Evolutionary conservation across 2,888 invertebrate species (phyloP).

Genomic region (Hipparchia sbordonii): DNA sequence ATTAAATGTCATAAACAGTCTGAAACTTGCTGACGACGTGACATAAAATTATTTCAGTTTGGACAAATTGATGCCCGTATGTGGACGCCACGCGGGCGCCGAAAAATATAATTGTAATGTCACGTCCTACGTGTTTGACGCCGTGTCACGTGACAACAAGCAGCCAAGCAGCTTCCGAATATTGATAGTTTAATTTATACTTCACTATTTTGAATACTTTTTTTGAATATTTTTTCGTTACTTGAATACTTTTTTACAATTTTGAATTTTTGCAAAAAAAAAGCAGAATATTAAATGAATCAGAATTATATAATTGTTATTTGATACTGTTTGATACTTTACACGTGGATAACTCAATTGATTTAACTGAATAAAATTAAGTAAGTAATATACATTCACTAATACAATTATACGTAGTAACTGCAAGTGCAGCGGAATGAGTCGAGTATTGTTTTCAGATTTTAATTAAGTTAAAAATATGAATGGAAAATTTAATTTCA

Average conservation of each 20-base stretch:
- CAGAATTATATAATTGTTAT: background rate
- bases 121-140: background rate
- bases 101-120: no score
- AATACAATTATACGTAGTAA: background rate
- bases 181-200: background rate
- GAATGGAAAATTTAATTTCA: slow-evolving; percentile 27
- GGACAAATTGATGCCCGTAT: no score
- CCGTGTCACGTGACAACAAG: background rate
- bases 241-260: no score
- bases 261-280: no score
- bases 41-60: background rate
- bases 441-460: slow-evolving; percentile 16
- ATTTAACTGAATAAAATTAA: background rate
- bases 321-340: background rate
- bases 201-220: no score
- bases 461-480: slow-evolving; percentile 23
- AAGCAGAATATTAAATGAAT: no score
- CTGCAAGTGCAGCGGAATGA: background rate
- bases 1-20: background rate
- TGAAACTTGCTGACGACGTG: background rate
- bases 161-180: background rate
- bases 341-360: background rate
- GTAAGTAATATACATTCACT: background rate
- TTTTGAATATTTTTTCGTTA: no score
- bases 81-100: no score